phyloP scores from a whole-genome alignment of 2,888 invertebrate genomes.

The Ophion ventricosus region DNA sequence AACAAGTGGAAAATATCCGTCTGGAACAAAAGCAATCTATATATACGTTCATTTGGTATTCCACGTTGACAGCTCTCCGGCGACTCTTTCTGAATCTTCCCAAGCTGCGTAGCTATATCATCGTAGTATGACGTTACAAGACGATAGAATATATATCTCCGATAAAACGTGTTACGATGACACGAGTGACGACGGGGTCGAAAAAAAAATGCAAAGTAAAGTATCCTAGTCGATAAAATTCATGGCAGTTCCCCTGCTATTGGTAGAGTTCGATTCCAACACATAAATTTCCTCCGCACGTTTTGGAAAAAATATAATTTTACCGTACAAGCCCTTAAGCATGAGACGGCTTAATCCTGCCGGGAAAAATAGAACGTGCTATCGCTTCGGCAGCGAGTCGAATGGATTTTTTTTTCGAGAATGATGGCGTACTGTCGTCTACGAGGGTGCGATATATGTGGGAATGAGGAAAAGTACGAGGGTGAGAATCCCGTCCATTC shows the following conservation, averaged over 20 bases:
- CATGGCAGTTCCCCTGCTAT: constrained; percentile 8
- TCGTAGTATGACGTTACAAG: constrained; percentile 20
- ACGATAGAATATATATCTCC: constrained; percentile 6
- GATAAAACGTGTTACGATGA: constrained; percentile 31
- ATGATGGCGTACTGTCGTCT: constrained; percentile 41
- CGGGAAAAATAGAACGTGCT: constrained; percentile 36
- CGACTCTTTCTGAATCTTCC: constrained; percentile 51
- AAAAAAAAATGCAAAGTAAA: constrained; percentile 1
- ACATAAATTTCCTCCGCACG: constrained; percentile 15
- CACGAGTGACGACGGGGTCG: not conserved
- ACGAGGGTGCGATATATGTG: constrained; percentile 12
- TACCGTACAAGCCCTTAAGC: constrained; percentile 16
- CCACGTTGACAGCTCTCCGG: constrained; percentile 41
- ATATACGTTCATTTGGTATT: constrained; percentile 54
- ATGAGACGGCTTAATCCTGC: constrained; percentile 6
- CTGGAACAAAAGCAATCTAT: constrained; percentile 52
- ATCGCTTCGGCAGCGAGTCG: constrained; percentile 44
- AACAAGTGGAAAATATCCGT: constrained; percentile 65
- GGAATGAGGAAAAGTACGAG: constrained; percentile 33
- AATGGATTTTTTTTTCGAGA: constrained; percentile 51
- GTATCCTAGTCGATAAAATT: constrained; percentile 8
- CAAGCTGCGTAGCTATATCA: constrained; percentile 21
- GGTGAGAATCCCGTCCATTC: constrained; percentile 39
- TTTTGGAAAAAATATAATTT: constrained; percentile 8
- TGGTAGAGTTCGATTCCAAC: constrained; percentile 25